Base-by-base conservation (phyloP, 2,113 vertebrate genomes). In the Heterotilapia buettikoferi region DNA sequence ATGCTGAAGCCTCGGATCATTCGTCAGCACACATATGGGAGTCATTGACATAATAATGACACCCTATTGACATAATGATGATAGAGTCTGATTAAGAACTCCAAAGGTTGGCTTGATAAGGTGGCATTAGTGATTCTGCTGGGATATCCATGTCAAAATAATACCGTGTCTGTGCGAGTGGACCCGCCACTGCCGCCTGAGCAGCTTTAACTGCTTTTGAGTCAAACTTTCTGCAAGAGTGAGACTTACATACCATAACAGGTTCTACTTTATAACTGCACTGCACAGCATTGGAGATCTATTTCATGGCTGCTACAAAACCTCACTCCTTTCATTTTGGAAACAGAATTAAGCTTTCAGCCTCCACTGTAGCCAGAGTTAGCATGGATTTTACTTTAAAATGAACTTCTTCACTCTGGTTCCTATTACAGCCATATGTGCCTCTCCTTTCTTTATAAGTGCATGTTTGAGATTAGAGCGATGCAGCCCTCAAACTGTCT, bases 271-370 rank as follows among this genome's bases (percentile, higher is more conserved):
- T 93, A 92, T 92, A 73, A 88, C 79, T 83, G 86, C 85, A 73
- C 31, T 80, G 91, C 88, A 86, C 73, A 89, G 89, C 84, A 85
- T 29, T 76, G 89, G 88, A 84, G 82, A 92, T 93, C 82, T 91
- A 90, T 95, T 96, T 95, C 92, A 95, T 88, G 85, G 90, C 59
- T 59, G 63, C 94, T 93, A 93, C 93, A 80, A 89, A 79, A 87
- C 82, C 76, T n/a, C 36, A 21, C 76, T 89, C 91, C 82, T 80
- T 85, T 91, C 88, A 94, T 86, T 78, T 78, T 50, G 90, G 90
- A 80, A 91, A 86, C 5, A 71, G 87, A 88, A 93, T 92, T 83
- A 88, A 80, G 45, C 86, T 43, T 89, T 91, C 76, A 78, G 83
- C 73, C 57, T 92, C 86, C 59, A 40, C 89, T 76, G 80, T 88